Evolutionary conservation across 2,888 invertebrate genomes (phyloP).

Genomic region (Nephrotoma flavescens): DNA sequence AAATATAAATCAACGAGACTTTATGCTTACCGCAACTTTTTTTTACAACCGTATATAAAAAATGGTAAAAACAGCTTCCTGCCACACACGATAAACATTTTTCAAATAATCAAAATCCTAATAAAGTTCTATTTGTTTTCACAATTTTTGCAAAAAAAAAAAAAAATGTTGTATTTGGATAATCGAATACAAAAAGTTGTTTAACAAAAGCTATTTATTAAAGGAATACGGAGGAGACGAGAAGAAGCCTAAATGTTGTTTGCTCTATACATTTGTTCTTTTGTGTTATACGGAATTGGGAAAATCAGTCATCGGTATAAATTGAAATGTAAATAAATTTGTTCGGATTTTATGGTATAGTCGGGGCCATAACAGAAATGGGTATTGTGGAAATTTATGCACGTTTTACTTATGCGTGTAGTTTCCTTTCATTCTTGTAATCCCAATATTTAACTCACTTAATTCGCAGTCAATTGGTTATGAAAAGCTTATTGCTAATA

Average conservation of each 20-base stretch:
- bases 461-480: too few species aligned
- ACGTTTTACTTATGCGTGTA: too few species aligned
- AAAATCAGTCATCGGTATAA: too few species aligned
- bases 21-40: not conserved
- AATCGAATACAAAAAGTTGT: not conserved
- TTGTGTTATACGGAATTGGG: not conserved
- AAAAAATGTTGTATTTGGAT: not conserved
- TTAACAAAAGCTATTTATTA: not conserved
- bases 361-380: too few species aligned
- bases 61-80: not conserved
- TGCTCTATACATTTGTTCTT: not conserved
- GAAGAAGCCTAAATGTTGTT: not conserved
- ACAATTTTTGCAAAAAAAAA: not conserved
- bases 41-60: not conserved
- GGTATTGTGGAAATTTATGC: too few species aligned
- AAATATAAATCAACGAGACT: not conserved
- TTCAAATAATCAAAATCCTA: not conserved
- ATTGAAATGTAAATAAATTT: too few species aligned
- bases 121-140: not conserved
- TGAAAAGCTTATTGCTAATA: too few species aligned
- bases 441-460: too few species aligned
- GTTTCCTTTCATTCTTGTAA: too few species aligned
- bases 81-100: not conserved
- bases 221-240: not conserved
- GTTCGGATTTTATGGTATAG: too few species aligned